Evolutionary conservation across 92 coral and sea anemone genomes (phyloP).

Genomic region (Micromussa lordhowensis): DNA sequence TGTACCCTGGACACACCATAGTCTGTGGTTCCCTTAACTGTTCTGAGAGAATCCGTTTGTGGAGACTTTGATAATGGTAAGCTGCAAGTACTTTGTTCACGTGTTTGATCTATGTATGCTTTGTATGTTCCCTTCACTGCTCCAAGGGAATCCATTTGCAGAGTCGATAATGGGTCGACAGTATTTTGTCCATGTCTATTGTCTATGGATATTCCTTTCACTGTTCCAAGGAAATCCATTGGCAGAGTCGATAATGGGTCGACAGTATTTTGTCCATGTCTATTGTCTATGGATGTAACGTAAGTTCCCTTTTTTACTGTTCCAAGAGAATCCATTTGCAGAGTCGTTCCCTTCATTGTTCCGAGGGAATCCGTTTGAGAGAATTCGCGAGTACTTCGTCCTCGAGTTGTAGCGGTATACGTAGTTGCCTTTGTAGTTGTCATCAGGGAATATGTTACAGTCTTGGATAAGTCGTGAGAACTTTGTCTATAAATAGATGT

Average conservation of each 20-base stretch:
- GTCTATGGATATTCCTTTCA: neutral
- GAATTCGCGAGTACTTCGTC: neutral
- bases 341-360: no score
- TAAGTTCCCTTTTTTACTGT: neutral
- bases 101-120: neutral
- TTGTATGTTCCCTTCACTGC: neutral
- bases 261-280: neutral
- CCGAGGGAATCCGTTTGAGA: neutral
- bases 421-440: neutral
- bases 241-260: neutral
- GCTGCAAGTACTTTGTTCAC: neutral
- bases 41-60: neutral
- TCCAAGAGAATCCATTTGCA: neutral
- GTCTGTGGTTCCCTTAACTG: neutral
- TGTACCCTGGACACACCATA: neutral
- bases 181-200: neutral
- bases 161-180: neutral
- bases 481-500: neutral
- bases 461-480: neutral
- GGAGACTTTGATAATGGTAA: no score
- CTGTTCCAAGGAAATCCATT: neutral
- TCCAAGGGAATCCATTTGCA: neutral
- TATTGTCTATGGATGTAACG: neutral
- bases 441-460: neutral
- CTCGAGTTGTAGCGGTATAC: neutral